Conservation (phyloP, 2,888 invertebrate species). For the Belgica antarctica region DNA sequence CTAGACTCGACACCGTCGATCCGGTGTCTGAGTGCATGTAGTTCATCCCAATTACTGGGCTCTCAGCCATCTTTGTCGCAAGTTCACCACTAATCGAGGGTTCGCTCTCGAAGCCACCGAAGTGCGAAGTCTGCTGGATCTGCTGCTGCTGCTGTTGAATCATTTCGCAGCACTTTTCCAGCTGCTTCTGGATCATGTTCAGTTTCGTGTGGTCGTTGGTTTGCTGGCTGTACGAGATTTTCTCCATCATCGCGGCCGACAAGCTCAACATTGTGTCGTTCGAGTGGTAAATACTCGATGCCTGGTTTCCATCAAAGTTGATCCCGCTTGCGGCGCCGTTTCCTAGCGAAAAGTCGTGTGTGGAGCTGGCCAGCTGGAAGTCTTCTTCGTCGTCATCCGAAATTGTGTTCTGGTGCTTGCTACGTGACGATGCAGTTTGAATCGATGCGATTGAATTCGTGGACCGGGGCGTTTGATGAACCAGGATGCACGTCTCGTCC, state of each 20-base stretch:
- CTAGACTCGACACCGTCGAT: conserved; percentile 67
- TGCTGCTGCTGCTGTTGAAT: conserved; percentile 37
- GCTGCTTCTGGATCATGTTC: conserved; percentile 37
- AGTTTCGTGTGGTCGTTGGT: conserved; percentile 38
- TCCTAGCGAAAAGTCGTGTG: neutral
- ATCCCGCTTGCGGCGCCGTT: conserved; percentile 1
- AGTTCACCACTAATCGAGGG: conserved; percentile 48
- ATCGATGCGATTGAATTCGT: conserved; percentile 34
- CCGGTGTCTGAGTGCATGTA: conserved; percentile 58
- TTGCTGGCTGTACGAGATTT: conserved; percentile 30
- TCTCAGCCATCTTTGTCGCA: conserved; percentile 49
- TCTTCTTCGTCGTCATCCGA: conserved; percentile 49
- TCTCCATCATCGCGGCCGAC: conserved; percentile 30
- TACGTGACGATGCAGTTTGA: conserved; percentile 13
- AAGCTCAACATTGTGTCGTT: conserved; percentile 34
- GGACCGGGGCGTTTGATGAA: conserved; percentile 12
- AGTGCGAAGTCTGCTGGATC: conserved; percentile 29
- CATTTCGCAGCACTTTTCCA: conserved; percentile 34
- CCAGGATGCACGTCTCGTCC: conserved; percentile 45
- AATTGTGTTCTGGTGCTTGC: conserved; percentile 48
- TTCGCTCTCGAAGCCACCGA: conserved; percentile 38
- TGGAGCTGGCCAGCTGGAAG: conserved; percentile 20
- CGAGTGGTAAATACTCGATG: conserved; percentile 29
- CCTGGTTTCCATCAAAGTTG: conserved; percentile 44
- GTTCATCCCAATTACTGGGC: conserved; percentile 51